A percentile compares a stretch with the other conserved stretches of the same genome.
Evolutionary conservation across 1,140 invertebrate species (phyloP).

Genomic region (Drosophila murphyi): DNA sequence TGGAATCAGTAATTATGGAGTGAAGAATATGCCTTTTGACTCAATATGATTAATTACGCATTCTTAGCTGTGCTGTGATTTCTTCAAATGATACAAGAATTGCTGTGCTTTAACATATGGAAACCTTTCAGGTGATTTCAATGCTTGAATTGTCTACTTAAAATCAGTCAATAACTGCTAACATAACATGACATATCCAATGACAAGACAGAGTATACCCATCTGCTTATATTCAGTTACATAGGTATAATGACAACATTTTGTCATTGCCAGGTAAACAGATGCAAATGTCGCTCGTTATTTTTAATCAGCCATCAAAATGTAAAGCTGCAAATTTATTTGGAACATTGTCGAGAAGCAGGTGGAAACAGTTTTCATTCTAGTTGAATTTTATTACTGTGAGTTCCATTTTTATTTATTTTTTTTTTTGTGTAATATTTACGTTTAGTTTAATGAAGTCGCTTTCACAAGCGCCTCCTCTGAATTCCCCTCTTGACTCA

Average conservation of each 20-base stretch:
- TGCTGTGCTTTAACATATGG: too few relatives aligned
- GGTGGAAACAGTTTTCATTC: slow-evolving; percentile 24
- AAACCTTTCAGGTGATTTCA: too few relatives aligned
- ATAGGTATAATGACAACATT: slow-evolving; percentile 6
- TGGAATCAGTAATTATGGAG: too few relatives aligned
- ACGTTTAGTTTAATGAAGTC: slow-evolving; percentile 67
- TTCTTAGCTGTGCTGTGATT: too few relatives aligned
- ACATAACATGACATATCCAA: not conserved
- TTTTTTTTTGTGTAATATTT: slow-evolving; percentile 63
- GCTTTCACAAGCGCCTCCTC: not conserved
- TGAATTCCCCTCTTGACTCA: not conserved
- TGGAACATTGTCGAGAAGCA: slow-evolving; percentile 19
- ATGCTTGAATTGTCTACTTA: too few relatives aligned
- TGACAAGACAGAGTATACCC: not conserved
- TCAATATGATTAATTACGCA: not conserved
- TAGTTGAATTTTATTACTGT: slow-evolving; percentile 34
- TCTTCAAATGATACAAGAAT: too few relatives aligned
- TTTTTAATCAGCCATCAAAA: slow-evolving; percentile 78
- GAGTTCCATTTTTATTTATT: slow-evolving; percentile 28
- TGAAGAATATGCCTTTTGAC: not conserved
- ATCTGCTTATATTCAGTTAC: not conserved
- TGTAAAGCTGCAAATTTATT: slow-evolving; percentile 62
- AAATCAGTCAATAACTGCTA: too few relatives aligned
- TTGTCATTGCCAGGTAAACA: slow-evolving; percentile 53
- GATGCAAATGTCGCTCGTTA: slow-evolving; percentile 60